Conservation (phyloP, 2,797 vertebrate species). For the Molossus molossus region DNA sequence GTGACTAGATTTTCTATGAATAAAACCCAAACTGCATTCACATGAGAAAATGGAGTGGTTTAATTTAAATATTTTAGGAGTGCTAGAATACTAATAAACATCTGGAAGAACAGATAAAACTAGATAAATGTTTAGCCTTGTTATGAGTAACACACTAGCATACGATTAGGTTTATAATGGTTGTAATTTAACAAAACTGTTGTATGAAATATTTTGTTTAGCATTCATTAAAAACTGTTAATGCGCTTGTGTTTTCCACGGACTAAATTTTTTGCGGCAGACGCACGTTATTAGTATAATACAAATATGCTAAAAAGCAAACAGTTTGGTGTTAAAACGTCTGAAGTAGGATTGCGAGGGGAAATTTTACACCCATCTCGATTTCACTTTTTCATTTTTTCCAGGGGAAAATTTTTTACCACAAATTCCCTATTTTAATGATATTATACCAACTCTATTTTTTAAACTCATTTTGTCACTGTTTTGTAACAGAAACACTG, state of each 20-base stretch:
- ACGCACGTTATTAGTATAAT: conserved; percentile 90
- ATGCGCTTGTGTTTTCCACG: conserved; percentile 90
- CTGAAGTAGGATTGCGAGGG: conserved; percentile 87
- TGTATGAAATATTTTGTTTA: conserved; percentile 92
- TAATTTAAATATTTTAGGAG: conserved; percentile 85
- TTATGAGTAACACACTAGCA: conserved; percentile 90
- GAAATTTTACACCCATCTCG: conserved; percentile 89
- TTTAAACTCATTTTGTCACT: conserved; percentile 95
- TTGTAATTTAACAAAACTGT: conserved; percentile 91
- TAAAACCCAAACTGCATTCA: conserved; percentile 84
- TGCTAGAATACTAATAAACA: conserved; percentile 89
- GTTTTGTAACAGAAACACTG: conserved; percentile 97
- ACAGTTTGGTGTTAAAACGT: conserved; percentile 89
- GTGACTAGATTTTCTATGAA: conserved; percentile 77
- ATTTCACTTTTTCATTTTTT: conserved; percentile 88
- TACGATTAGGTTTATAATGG: conserved; percentile 90
- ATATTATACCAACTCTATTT: conserved; percentile 92
- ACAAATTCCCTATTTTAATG: conserved; percentile 91
- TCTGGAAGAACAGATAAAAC: conserved; percentile 89
- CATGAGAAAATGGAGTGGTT: conserved; percentile 83
- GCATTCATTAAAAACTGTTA: conserved; percentile 92
- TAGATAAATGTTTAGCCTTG: conserved; percentile 90
- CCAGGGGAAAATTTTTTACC: conserved; percentile 87
- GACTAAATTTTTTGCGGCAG: conserved; percentile 89
- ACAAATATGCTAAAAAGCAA: conserved; percentile 90